Percentiles rank a stretch among this genome's conserved stretches.
Evolutionary conservation across 2,888 invertebrate genomes (phyloP).

Genomic region (Drosophila pseudotalamancana): DNA sequence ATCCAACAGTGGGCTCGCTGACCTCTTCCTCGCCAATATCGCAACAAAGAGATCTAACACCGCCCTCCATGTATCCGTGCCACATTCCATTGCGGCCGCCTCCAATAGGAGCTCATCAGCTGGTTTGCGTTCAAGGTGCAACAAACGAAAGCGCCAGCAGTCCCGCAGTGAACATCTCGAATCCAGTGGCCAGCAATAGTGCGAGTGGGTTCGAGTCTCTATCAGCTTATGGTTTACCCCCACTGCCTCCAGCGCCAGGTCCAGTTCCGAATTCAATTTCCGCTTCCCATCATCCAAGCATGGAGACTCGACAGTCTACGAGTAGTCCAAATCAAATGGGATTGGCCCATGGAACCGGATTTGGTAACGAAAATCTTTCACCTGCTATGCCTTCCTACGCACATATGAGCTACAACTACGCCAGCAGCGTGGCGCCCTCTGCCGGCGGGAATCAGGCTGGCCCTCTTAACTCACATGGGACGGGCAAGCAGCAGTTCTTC

Average conservation of each 20-base stretch:
- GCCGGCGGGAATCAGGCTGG: slow-evolving; percentile 5
- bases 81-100: slow-evolving; percentile 82
- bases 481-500: slow-evolving; percentile 82
- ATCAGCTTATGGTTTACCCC: slow-evolving; percentile 80
- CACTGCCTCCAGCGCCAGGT: slow-evolving; percentile 58
- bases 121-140: slow-evolving; percentile 31
- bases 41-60: slow-evolving; percentile 82
- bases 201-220: slow-evolving; percentile 56
- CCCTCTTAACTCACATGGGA: slow-evolving; percentile 37
- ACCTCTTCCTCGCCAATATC: slow-evolving; percentile 80
- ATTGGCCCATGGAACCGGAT: slow-evolving; percentile 28
- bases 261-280: slow-evolving; percentile 3
- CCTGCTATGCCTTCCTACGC: slow-evolving; percentile 61
- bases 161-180: slow-evolving; percentile 25
- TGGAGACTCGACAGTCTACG: slow-evolving; percentile 85
- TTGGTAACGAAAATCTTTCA: slow-evolving; percentile 46
- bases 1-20: slow-evolving; percentile 79
- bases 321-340: slow-evolving; percentile 87
- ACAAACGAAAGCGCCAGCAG: slow-evolving; percentile 25
- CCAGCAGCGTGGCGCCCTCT: slow-evolving; percentile 44
- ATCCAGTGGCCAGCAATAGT: slow-evolving; percentile 20
- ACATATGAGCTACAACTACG: slow-evolving; percentile 80
- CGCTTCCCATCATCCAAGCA: slow-evolving; percentile 35
- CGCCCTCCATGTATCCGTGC: slow-evolving; percentile 83
- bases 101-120: slow-evolving; percentile 70